Conservation (phyloP, 2,113 vertebrate genomes). For the Peucedramus taeniatus region DNA sequence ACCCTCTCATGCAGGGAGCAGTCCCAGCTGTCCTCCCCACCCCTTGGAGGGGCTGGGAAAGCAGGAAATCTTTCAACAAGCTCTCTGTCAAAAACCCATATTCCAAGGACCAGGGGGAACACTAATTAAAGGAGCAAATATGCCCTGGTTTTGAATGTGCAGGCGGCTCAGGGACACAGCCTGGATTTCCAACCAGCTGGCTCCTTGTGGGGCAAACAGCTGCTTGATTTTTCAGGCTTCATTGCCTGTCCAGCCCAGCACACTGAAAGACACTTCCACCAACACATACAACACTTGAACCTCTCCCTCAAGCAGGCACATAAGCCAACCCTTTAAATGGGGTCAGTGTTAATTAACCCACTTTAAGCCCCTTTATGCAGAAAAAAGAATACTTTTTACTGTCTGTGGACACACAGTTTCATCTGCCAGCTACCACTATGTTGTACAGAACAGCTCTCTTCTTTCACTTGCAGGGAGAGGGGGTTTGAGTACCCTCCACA, state of each 20-base stretch:
- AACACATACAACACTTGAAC: neutral
- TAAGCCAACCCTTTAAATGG: neutral
- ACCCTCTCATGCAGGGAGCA: neutral
- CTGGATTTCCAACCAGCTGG: slow-evolving; percentile 45
- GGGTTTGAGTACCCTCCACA: neutral
- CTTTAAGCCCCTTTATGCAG: neutral
- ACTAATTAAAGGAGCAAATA: slow-evolving; percentile 36
- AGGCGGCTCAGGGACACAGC: neutral
- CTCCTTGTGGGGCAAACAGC: slow-evolving; percentile 38
- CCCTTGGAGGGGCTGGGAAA: neutral
- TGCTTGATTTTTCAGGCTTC: slow-evolving; percentile 42
- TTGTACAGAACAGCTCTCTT: neutral
- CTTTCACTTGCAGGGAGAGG: neutral
- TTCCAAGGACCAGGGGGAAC: neutral
- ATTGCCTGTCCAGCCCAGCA: neutral
- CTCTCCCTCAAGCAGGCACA: neutral
- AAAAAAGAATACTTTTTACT: neutral
- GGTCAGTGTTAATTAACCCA: slow-evolving; percentile 40
- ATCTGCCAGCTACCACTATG: neutral
- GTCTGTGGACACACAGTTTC: neutral
- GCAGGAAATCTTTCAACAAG: neutral
- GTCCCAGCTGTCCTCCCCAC: neutral
- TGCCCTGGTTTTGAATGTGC: neutral
- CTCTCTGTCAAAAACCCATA: neutral
- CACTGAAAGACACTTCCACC: neutral